phyloP scores from a whole-genome alignment of 1,140 invertebrate species.

The Plodia interpunctella region DNA sequence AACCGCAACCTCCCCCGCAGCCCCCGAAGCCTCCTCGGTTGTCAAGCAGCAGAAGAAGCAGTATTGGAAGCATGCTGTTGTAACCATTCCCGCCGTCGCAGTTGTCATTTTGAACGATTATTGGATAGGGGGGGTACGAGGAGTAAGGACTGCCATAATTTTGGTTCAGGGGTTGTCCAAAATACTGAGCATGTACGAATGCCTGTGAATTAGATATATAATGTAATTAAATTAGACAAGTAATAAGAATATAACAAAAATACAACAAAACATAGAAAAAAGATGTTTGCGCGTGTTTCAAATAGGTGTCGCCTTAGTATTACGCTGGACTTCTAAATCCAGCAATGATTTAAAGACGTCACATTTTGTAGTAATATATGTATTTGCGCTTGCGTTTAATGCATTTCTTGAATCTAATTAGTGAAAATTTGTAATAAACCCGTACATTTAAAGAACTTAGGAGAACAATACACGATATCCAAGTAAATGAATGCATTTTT shows the following conservation, averaged over 20 bases:
- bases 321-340: no score
- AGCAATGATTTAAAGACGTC: no score
- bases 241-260: no score
- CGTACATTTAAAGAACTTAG: slow-evolving; percentile 7
- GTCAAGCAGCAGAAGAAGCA: slow-evolving; percentile 12
- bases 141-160: slow-evolving; percentile 5
- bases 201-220: no score
- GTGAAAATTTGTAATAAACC: background rate
- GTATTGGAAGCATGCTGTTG: slow-evolving; percentile 10
- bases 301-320: no score
- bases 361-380: no score
- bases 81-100: background rate
- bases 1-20: background rate
- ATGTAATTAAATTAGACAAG: background rate
- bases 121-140: slow-evolving; percentile 8
- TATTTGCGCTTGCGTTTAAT: no score
- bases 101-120: slow-evolving; percentile 1
- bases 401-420: background rate
- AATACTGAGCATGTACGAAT: slow-evolving; percentile 10
- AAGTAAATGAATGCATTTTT: slow-evolving; percentile 12
- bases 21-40: background rate
- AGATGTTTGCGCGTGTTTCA: no score
- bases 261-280: no score
- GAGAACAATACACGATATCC: slow-evolving; percentile 8
- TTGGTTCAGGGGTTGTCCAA: background rate